Conservation (phyloP, 23 tunicate species). For the Phallusia fumigata region DNA sequence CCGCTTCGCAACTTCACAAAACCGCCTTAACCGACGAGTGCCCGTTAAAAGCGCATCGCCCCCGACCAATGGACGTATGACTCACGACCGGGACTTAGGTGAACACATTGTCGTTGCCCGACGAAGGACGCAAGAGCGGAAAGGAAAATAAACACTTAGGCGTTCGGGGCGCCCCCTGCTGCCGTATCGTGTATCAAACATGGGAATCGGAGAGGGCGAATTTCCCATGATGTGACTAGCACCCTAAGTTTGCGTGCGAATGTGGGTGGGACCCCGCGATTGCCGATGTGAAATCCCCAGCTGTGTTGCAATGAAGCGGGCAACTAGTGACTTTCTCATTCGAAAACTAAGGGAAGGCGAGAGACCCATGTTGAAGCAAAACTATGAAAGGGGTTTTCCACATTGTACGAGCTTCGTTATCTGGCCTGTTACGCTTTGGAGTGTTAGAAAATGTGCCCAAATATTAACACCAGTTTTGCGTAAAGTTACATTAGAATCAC, state of each 20-base stretch:
- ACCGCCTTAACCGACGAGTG: neutral
- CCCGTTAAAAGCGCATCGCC: neutral
- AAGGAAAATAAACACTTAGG: constrained; percentile 2
- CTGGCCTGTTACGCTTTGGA: too few species aligned
- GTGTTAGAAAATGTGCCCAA: too few species aligned
- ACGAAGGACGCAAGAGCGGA: neutral
- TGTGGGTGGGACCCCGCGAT: neutral
- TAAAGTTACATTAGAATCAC: too few species aligned
- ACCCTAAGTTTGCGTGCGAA: neutral
- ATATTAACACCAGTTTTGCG: too few species aligned
- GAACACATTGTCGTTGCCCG: neutral
- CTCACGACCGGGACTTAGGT: neutral
- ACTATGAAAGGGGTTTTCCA: too few species aligned
- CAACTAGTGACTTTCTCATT: too few species aligned
- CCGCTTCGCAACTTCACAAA: neutral
- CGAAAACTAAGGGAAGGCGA: too few species aligned
- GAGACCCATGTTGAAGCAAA: too few species aligned
- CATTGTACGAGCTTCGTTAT: too few species aligned
- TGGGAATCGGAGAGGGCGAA: neutral
- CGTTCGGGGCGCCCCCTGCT: neutral
- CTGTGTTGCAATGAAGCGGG: too few species aligned
- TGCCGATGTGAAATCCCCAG: too few species aligned
- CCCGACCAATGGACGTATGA: neutral
- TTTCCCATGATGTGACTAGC: neutral
- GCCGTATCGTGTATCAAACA: constrained; percentile 10